phyloP scores from a whole-genome alignment of 2,113 vertebrate genomes.

The Apistogramma diplotaenia region DNA sequence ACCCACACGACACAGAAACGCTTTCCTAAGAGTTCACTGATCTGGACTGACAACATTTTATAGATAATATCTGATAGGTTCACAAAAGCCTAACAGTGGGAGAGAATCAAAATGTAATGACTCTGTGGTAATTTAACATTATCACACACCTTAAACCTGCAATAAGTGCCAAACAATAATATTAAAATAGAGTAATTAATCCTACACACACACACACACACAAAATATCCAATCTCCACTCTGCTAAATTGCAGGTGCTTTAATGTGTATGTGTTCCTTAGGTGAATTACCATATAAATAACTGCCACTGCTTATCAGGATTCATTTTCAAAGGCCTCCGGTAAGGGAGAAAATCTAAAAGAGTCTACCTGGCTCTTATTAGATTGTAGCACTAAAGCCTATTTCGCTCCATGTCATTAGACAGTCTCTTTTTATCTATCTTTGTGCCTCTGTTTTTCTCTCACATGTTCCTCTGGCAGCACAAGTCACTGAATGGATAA shows the following conservation, averaged over 20 bases:
- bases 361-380: conserved; percentile 6
- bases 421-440: not conserved
- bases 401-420: conserved; percentile 17
- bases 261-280: conserved; percentile 36
- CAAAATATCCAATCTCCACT: conserved; percentile 8
- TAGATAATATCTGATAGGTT: not conserved
- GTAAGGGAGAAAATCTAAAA: not conserved
- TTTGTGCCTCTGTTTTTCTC: not conserved
- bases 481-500: conserved; percentile 1
- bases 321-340: conserved; percentile 20
- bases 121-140: not conserved
- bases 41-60: too few relatives aligned
- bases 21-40: too few relatives aligned
- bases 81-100: not conserved
- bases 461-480: not conserved
- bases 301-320: conserved; percentile 40
- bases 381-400: not conserved
- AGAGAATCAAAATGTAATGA: not conserved
- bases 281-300: conserved; percentile 64
- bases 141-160: not conserved
- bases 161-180: not conserved
- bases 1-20: too few relatives aligned
- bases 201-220: not conserved
- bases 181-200: not conserved
- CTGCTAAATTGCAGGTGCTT: conserved; percentile 1